Conservation (phyloP, 2,888 invertebrate genomes). For the Drosophila tripunctata region DNA sequence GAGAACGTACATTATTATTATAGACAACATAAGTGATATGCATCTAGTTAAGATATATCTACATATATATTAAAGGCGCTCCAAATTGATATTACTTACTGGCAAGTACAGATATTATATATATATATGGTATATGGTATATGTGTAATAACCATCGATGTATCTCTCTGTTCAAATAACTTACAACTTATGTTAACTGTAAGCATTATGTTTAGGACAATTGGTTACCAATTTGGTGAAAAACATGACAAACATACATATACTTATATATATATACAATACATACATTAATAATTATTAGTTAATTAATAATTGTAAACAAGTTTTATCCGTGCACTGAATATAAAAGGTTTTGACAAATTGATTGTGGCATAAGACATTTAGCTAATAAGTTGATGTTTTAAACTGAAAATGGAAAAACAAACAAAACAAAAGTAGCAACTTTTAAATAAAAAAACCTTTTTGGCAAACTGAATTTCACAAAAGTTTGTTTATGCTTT, state of each 20-base stretch:
- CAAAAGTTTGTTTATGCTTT: too few relatives aligned
- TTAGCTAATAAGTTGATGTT: slow-evolving; percentile 79
- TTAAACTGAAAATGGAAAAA: slow-evolving; percentile 55
- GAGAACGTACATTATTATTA: slow-evolving; percentile 24
- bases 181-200: slow-evolving; percentile 48
- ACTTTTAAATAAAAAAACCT: slow-evolving; percentile 74
- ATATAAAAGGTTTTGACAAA: slow-evolving; percentile 66
- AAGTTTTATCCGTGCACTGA: slow-evolving; percentile 73
- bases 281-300: slow-evolving; percentile 34
- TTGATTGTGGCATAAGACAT: slow-evolving; percentile 63
- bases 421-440: slow-evolving; percentile 36
- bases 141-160: slow-evolving; percentile 57
- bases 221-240: slow-evolving; percentile 57
- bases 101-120: slow-evolving; percentile 23
- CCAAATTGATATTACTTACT: slow-evolving; percentile 50
- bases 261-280: slow-evolving; percentile 42
- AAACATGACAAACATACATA: slow-evolving; percentile 47
- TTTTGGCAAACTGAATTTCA: slow-evolving; percentile 72
- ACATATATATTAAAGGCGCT: slow-evolving; percentile 45
- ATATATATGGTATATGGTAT: slow-evolving; percentile 21
- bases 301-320: slow-evolving; percentile 51
- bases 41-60: slow-evolving; percentile 47
- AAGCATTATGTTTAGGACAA: slow-evolving; percentile 50
- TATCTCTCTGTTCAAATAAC: slow-evolving; percentile 53
- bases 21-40: slow-evolving; percentile 60